Percentiles rank a stretch among this genome's conserved stretches.
These are phyloP conservation scores for Heteropelma amictum DNA, from an alignment of 2,888 invertebrate species.

Conservation along the genomic window DNA sequence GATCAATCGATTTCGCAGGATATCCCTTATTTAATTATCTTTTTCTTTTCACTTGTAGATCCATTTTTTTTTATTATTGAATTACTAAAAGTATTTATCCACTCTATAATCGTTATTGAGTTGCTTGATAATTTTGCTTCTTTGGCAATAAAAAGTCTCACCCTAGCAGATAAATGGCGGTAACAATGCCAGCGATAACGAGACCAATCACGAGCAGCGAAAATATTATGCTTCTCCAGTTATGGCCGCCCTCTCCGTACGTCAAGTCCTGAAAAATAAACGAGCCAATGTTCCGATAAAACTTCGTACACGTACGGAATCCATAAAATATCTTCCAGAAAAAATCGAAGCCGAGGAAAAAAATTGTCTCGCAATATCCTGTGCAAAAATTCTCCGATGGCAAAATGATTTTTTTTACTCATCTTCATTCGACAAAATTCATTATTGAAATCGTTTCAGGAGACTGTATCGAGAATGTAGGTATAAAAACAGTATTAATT, in stretches of 20 bases:
- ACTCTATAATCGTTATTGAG: neutral
- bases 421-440: too few species aligned
- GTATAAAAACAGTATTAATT: too few species aligned
- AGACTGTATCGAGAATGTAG: too few species aligned
- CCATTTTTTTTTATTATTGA: too few species aligned
- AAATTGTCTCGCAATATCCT: slow-evolving; percentile 30
- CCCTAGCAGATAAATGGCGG: slow-evolving; percentile 93
- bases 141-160: slow-evolving; percentile 77
- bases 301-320: neutral
- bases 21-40: neutral
- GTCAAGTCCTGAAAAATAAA: slow-evolving; percentile 83
- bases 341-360: neutral
- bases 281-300: slow-evolving; percentile 8
- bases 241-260: slow-evolving; percentile 89
- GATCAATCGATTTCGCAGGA: neutral
- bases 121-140: too few species aligned
- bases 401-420: too few species aligned
- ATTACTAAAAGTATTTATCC: too few species aligned
- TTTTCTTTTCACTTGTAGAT: too few species aligned
- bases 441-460: too few species aligned
- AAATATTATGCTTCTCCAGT: slow-evolving; percentile 93
- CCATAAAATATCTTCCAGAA: neutral
- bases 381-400: slow-evolving; percentile 2
- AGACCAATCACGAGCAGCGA: slow-evolving; percentile 91
- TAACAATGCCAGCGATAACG: slow-evolving; percentile 92